Evolutionary conservation across 2,888 invertebrate species (phyloP).

Genomic region (Eupithecia centaureata): DNA sequence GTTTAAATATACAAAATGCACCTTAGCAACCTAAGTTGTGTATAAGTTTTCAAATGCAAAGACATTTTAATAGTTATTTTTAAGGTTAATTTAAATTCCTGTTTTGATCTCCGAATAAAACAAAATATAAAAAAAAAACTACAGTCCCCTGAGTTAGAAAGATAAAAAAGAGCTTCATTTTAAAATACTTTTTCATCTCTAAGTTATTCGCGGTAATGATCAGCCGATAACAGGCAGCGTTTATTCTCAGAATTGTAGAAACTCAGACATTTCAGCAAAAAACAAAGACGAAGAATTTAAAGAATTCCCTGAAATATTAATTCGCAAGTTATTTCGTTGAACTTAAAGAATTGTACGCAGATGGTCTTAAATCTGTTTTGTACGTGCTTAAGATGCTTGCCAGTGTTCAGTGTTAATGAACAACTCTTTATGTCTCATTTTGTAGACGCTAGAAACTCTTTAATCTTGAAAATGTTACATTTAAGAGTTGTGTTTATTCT

Average conservation of each 20-base stretch:
- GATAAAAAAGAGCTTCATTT: neutral
- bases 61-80: too few relatives aligned
- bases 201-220: conserved; percentile 15
- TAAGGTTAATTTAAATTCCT: too few relatives aligned
- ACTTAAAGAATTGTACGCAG: conserved; percentile 39
- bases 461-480: conserved; percentile 22
- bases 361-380: conserved; percentile 63
- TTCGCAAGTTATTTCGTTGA: conserved; percentile 31
- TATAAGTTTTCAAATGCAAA: too few relatives aligned
- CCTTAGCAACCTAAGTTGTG: too few relatives aligned
- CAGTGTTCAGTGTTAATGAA: conserved; percentile 70
- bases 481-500: neutral
- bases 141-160: too few relatives aligned
- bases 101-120: too few relatives aligned
- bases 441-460: conserved; percentile 31
- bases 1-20: too few relatives aligned
- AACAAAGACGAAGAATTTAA: conserved; percentile 32
- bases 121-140: too few relatives aligned
- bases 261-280: conserved; percentile 21
- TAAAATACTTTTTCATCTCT: neutral
- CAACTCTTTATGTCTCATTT: conserved; percentile 53
- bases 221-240: conserved; percentile 7
- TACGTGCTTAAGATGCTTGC: conserved; percentile 69
- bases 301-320: conserved; percentile 28
- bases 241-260: conserved; percentile 12